Evolutionary conservation across 1,140 invertebrate genomes (phyloP), one percentile per base, ranked within the genome.

Genomic region (Pseudomyrmex cubaensis): DNA sequence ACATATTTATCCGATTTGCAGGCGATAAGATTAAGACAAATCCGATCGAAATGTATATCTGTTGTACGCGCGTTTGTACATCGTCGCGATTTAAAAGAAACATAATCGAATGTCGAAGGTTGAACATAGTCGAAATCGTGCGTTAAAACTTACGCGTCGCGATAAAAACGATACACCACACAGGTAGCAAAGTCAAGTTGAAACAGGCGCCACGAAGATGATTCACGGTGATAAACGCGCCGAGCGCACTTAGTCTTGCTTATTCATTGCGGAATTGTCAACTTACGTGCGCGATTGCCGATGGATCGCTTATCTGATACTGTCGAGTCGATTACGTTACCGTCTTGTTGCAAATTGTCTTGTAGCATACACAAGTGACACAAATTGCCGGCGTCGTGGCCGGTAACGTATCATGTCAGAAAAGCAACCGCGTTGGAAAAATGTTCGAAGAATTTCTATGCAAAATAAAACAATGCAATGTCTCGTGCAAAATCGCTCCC

Each of bases 141-240:
- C 52, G 59, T 75, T 66, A 22, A 62, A 35, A 35, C 35, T 5
- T 35, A 17, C 17, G 15, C 57, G 25, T 10, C 13, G n/a, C 78
- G 87, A 88, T 88, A 88, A 88, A 80, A 13, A 72, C 61, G 66
- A 69, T 84, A 80, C n/a, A 52, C 50, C 50, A 73, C 50, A 73
- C 74, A 75, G 25, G 85, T 80, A 87, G 85, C 82, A 17, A 35
- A 35, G 61, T 75, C 44, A 56, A 57, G 64, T 48, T 63, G 56
- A 20, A 61, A 78, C 57, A 84, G 78, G 83, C 89, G 86, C 86
- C 86, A 74, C 61, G 59, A 50, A 75, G 25, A 86, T 91, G 89
- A 91, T 64, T 91, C 89, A 90, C 63, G 20, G 8, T 44, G 87
- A 90, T 90, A 90, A 90, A 61, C 56, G n/a, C 12, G 48, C 15